Percentiles rank a stretch among this genome's conserved stretches.
Evolutionary conservation across 2,797 vertebrate species (phyloP).

Genomic region (Rhinophrynus dorsalis): DNA sequence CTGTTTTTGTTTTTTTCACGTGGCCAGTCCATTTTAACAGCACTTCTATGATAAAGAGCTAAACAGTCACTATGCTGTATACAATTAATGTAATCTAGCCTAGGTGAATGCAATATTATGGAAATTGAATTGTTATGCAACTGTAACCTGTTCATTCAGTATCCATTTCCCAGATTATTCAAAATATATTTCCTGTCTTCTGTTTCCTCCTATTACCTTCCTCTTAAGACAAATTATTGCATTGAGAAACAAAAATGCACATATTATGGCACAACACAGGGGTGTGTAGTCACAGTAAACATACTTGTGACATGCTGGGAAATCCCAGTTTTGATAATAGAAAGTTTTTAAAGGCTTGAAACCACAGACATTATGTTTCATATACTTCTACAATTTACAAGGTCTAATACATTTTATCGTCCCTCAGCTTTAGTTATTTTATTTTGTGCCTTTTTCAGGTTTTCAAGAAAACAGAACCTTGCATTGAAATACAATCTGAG

Average conservation of each 20-base stretch:
- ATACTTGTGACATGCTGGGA: constrained; percentile 11
- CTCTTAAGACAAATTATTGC: neutral
- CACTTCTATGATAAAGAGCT: too few species aligned
- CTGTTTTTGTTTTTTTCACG: too few species aligned
- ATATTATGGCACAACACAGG: neutral
- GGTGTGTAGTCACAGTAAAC: neutral
- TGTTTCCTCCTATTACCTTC: neutral
- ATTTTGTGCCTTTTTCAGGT: neutral
- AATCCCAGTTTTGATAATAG: neutral
- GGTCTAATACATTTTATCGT: neutral
- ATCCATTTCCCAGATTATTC: too few species aligned
- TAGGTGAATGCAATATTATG: too few species aligned
- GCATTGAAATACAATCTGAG: neutral
- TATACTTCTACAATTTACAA: neutral
- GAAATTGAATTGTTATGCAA: too few species aligned
- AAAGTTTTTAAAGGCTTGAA: neutral
- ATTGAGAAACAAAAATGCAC: neutral
- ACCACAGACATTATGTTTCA: neutral
- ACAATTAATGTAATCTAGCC: too few species aligned
- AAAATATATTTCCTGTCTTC: too few species aligned
- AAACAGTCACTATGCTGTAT: too few species aligned
- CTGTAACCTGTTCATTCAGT: too few species aligned
- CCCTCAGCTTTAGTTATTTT: neutral
- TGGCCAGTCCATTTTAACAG: too few species aligned
- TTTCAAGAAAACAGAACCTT: neutral